A percentile compares a stretch with the other conserved stretches of the same genome.
These are phyloP conservation scores for Thalassoma bifasciatum DNA, from an alignment of 2,113 vertebrate species.

Conservation along the genomic window DNA sequence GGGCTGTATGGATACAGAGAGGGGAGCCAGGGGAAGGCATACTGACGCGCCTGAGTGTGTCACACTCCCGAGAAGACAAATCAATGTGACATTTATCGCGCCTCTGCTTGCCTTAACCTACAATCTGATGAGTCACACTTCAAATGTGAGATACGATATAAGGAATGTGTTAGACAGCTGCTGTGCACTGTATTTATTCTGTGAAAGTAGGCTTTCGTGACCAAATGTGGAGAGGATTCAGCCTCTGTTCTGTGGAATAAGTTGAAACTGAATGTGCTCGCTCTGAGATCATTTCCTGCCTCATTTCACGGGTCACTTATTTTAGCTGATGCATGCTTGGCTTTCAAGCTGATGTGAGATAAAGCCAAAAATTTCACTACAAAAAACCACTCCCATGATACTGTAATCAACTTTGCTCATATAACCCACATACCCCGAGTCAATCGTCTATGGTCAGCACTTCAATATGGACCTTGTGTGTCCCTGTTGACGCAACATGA, in stretches of 20 bases:
- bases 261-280: constrained; percentile 47
- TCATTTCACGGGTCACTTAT: constrained; percentile 64
- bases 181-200: constrained; percentile 26
- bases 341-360: constrained; percentile 48
- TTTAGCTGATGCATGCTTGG: constrained; percentile 39
- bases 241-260: constrained; percentile 33
- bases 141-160: neutral
- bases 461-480: constrained; percentile 31
- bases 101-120: constrained; percentile 26
- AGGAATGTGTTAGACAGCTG: constrained; percentile 20
- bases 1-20: constrained; percentile 30
- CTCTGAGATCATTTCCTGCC: constrained; percentile 67
- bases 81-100: constrained; percentile 35
- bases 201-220: constrained; percentile 12
- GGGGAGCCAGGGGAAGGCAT: constrained; percentile 12
- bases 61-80: constrained; percentile 43
- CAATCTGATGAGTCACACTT: constrained; percentile 56
- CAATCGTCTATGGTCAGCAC: constrained; percentile 4
- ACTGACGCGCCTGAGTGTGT: constrained; percentile 40
- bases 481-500: constrained; percentile 14
- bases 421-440: constrained; percentile 13
- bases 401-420: constrained; percentile 42
- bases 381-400: constrained; percentile 32
- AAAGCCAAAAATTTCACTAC: constrained; percentile 41
- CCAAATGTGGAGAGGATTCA: constrained; percentile 44